These are phyloP conservation scores for Drosophila suboccidentalis DNA, from an alignment of 2,888 invertebrate genomes.

Conservation along the genomic window DNA sequence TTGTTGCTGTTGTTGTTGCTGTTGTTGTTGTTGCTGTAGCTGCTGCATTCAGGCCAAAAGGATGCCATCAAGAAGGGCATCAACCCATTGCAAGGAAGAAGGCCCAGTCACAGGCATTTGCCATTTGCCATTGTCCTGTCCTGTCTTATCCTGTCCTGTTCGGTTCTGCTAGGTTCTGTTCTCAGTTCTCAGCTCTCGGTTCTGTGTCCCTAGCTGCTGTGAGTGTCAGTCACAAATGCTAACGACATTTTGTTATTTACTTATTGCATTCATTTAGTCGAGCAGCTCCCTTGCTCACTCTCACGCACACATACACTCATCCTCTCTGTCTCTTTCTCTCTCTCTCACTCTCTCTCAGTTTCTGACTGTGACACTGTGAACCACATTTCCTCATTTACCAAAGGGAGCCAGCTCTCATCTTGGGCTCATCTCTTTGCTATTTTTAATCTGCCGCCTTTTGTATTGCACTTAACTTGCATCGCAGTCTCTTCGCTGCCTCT, in stretches of 20 bases:
- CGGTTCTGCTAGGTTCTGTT: slow-evolving; percentile 14
- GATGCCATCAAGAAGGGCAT: slow-evolving; percentile 65
- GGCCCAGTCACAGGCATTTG: slow-evolving; percentile 60
- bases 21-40: slow-evolving; percentile 21
- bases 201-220: slow-evolving; percentile 22
- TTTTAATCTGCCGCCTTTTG: slow-evolving; percentile 77
- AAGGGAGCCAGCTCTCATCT: slow-evolving; percentile 34
- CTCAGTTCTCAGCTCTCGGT: slow-evolving; percentile 26
- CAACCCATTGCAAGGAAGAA: slow-evolving; percentile 37
- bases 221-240: slow-evolving; percentile 78
- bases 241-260: slow-evolving; percentile 81
- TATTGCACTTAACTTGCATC: slow-evolving; percentile 78
- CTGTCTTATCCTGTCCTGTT: background rate
- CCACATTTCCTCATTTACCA: slow-evolving; percentile 56
- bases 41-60: slow-evolving; percentile 54
- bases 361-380: slow-evolving; percentile 37
- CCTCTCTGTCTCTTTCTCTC: slow-evolving; percentile 23
- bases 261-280: slow-evolving; percentile 82
- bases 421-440: slow-evolving; percentile 71
- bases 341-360: slow-evolving; percentile 14
- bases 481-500: slow-evolving; percentile 52
- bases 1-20: slow-evolving; percentile 42
- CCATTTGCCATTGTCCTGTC: slow-evolving; percentile 68
- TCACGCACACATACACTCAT: slow-evolving; percentile 8
- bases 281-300: slow-evolving; percentile 35